Conservation (phyloP, 1,140 invertebrate species). For the Drosophila lacertosa region DNA sequence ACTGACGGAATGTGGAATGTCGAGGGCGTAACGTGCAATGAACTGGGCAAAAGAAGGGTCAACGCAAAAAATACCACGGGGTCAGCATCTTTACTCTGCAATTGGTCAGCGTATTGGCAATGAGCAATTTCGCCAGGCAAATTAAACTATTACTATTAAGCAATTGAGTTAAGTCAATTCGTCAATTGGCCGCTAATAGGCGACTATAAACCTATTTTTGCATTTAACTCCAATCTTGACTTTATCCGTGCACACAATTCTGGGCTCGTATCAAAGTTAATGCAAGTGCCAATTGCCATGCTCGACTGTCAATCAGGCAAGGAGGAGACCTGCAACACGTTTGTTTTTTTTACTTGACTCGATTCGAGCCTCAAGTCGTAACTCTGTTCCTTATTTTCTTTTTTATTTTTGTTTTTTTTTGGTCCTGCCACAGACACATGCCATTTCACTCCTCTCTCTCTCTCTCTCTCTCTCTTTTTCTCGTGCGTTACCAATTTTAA, state of each 20-base stretch:
- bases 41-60: no score
- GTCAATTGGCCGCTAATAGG: slow-evolving; percentile 69
- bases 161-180: slow-evolving; percentile 60
- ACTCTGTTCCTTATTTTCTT: no score
- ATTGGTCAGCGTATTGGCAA: neutral
- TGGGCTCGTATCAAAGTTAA: slow-evolving; percentile 70
- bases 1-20: neutral
- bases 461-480: neutral
- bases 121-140: slow-evolving; percentile 32
- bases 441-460: neutral
- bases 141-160: slow-evolving; percentile 42
- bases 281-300: slow-evolving; percentile 76
- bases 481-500: slow-evolving; percentile 76
- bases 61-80: no score
- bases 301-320: slow-evolving; percentile 69
- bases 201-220: slow-evolving; percentile 20
- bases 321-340: slow-evolving; percentile 46
- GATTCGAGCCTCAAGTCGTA: slow-evolving; percentile 52
- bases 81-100: neutral
- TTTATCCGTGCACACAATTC: slow-evolving; percentile 18
- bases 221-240: slow-evolving; percentile 17
- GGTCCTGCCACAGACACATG: slow-evolving; percentile 61
- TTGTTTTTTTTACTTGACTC: slow-evolving; percentile 30
- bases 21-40: slow-evolving; percentile 3
- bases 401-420: slow-evolving; percentile 74